Base-by-base conservation (phyloP, 2,888 invertebrate species). In the Piscicola geometra region DNA sequence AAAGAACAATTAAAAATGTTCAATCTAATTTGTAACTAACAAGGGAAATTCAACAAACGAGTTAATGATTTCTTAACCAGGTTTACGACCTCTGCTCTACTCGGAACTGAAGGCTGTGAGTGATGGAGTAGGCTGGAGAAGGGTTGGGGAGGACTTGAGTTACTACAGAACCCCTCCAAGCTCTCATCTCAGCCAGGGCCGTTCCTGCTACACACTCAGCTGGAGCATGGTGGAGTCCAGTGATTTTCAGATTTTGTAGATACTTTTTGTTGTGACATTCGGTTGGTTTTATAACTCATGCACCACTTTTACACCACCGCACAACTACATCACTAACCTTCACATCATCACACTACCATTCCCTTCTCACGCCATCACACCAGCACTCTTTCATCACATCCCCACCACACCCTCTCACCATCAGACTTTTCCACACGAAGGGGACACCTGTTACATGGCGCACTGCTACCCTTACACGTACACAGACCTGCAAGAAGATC, bases 401-500 rank as follows among this genome's bases (percentile, higher is more conserved):
- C n/a, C n/a, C n/a, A n/a, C n/a, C n/a, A n/a, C n/a, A n/a, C n/a
- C n/a, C n/a, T n/a, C n/a, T 33, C 1, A 21, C 36, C 28, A 15
- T 12, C 81, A 85, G 85, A 84, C 84, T 72, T 85, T 85, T 76
- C 81, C 82, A 0, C 78, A 83, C 74, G 80, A 79, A 9, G 81
- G 82, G 35, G 84, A 84, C 79, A 81, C 82, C 0, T 84, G 81
- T 79, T 85, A 84, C 78, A 79, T 85, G 77, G 84, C 84, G 5
- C 85, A 85, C 79, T 85, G 85, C 79, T 85, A 85, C 79, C 85
- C 85, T 0, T 85, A 85, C 82, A 83, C 84, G 15, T 85, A 82
- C 80, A 84, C 84, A n/a, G 84, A 85, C 79, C 82, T 85, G 73
- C 83, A 82, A 76, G 81, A 83, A 69, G 84, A 85, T 79, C 80